A percentile compares a stretch with the other conserved stretches of the same genome.
Conservation (phyloP, 2,797 vertebrate genomes). For the Cyclopterus lumpus region DNA sequence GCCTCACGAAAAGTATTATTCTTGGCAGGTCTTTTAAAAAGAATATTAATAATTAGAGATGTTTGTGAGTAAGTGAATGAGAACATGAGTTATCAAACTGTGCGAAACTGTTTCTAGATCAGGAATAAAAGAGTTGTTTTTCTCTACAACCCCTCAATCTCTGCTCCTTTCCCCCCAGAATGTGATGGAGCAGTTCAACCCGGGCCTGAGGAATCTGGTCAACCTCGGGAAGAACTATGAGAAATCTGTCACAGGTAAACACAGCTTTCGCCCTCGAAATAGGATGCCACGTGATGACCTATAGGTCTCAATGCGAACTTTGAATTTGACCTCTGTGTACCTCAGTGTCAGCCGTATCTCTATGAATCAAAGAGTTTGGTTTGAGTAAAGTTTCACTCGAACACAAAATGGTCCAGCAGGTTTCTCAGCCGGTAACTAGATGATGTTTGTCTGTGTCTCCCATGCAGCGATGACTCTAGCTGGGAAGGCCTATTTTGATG, state of each 20-base stretch:
- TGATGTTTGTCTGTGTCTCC: constrained; percentile 41
- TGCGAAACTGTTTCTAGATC: background rate
- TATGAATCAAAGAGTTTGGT: background rate
- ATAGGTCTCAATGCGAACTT: background rate
- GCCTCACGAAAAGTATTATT: constrained; percentile 16
- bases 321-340: background rate
- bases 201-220: constrained; percentile 94
- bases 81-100: background rate
- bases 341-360: background rate
- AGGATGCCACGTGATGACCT: background rate
- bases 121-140: background rate
- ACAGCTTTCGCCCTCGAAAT: background rate
- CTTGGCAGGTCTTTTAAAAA: background rate
- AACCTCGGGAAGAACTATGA: constrained; percentile 98
- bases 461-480: constrained; percentile 91
- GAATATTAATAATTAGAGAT: background rate
- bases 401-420: background rate
- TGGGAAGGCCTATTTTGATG: constrained; percentile 95
- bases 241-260: constrained; percentile 94
- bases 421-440: background rate
- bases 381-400: background rate
- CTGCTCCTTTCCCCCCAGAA: constrained; percentile 82
- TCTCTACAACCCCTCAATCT: constrained; percentile 2
- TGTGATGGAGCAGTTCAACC: constrained; percentile 99
- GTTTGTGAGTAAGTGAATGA: background rate